phyloP scores from a whole-genome alignment of 2,888 invertebrate species.

The Nemapogon koenigi region DNA sequence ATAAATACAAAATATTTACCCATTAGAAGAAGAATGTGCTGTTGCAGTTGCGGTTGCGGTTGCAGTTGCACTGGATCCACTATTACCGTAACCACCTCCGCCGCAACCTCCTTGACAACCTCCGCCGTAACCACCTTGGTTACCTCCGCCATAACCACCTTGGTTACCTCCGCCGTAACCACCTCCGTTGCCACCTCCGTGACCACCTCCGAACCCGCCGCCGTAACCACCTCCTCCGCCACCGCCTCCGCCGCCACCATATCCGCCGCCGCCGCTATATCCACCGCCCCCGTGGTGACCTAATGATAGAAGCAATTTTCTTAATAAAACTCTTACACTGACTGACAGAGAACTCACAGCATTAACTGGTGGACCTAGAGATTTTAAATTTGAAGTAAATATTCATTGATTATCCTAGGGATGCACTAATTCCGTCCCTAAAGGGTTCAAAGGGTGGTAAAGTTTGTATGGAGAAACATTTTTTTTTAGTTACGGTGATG shows the following conservation, averaged over 20 bases:
- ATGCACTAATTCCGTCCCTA: no score
- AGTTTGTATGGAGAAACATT: no score
- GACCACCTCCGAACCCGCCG: constrained; percentile 16
- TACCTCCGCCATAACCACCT: constrained; percentile 13
- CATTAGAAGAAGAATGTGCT: constrained; percentile 13
- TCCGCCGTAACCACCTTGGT: constrained; percentile 16
- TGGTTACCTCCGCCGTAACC: constrained; percentile 13
- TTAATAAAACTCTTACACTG: no score
- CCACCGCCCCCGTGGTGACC: constrained; percentile 19
- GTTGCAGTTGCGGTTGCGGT: constrained; percentile 29
- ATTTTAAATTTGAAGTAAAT: no score
- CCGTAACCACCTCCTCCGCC: constrained; percentile 18
- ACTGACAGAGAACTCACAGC: no score
- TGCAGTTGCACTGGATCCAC: constrained; percentile 21
- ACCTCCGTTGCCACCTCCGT: constrained; percentile 15
- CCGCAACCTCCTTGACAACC: constrained; percentile 13
- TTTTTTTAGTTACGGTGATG: no score
- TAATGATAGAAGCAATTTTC: no score
- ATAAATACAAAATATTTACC: no score
- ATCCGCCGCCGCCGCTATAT: constrained; percentile 18
- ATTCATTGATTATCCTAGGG: no score
- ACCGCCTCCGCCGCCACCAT: constrained; percentile 16
- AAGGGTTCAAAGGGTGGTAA: no score
- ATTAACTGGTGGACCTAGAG: no score
- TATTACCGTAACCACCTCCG: constrained; percentile 15